Evolutionary conservation across 2,888 invertebrate genomes (phyloP).

Genomic region (Zootermopsis nevadensis): DNA sequence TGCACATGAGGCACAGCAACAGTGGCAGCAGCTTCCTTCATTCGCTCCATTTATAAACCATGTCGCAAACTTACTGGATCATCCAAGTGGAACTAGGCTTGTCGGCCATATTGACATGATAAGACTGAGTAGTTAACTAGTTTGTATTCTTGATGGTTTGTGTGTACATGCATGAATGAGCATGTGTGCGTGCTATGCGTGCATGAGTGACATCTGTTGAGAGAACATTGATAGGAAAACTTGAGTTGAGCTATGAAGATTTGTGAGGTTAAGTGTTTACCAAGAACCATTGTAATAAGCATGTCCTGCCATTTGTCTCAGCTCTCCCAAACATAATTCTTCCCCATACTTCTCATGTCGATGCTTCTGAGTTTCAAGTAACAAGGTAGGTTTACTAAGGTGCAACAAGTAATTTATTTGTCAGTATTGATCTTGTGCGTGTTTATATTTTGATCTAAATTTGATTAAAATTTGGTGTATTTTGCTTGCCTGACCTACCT

Average conservation of each 20-base stretch:
- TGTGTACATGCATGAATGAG: background rate
- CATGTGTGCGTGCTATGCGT: background rate
- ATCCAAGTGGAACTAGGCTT: slow-evolving; percentile 34
- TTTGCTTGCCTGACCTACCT: background rate
- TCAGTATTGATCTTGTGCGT: background rate
- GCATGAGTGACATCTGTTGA: slow-evolving; percentile 6
- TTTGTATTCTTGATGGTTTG: background rate
- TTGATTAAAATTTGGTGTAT: background rate
- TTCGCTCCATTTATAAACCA: background rate
- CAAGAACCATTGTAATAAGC: background rate
- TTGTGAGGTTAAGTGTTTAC: background rate
- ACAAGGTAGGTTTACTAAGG: background rate
- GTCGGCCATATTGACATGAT: slow-evolving; percentile 33
- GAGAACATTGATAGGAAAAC: background rate
- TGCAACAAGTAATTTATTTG: background rate
- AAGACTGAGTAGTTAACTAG: slow-evolving; percentile 47
- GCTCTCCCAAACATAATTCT: background rate
- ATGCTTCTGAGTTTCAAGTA: background rate
- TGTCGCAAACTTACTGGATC: background rate
- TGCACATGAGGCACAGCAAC: background rate
- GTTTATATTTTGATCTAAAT: background rate
- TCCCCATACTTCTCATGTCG: background rate
- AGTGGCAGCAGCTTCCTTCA: background rate
- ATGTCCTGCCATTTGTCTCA: background rate
- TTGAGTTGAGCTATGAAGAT: background rate